Evolutionary conservation across 2,113 vertebrate genomes (phyloP).

Genomic region (Nesogale talazaci): DNA sequence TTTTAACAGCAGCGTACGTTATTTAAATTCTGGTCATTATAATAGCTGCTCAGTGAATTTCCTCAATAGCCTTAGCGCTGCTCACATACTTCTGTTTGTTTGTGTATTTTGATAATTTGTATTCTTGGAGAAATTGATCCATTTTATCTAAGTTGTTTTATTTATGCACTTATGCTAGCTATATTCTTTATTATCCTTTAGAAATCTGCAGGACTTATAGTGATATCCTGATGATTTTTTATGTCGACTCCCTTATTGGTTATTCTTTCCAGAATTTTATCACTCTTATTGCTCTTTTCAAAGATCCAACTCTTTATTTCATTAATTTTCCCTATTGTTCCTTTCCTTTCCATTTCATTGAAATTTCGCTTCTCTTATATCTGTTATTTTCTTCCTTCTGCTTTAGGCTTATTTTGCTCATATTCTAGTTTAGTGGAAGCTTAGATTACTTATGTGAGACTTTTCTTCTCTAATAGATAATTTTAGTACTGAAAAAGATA

Average conservation of each 20-base stretch:
- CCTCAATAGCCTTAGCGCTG: neutral
- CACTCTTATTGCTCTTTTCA: neutral
- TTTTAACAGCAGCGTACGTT: neutral
- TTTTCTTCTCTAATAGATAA: constrained; percentile 2
- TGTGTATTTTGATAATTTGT: neutral
- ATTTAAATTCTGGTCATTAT: neutral
- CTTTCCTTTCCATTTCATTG: neutral
- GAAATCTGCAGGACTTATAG: neutral
- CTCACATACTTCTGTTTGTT: neutral
- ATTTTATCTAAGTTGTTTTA: constrained; percentile 39
- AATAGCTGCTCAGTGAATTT: neutral
- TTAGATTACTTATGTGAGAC: constrained; percentile 21
- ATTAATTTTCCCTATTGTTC: neutral
- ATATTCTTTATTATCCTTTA: neutral
- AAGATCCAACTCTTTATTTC: neutral
- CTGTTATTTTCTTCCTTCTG: constrained; percentile 34
- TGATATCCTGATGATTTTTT: neutral
- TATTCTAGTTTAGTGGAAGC: neutral
- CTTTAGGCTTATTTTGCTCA: neutral
- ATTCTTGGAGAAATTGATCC: neutral
- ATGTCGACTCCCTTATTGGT: neutral
- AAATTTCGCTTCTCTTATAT: neutral
- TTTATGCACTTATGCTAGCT: constrained; percentile 17
- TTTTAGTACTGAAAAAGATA: neutral
- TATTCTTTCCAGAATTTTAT: neutral